These are phyloP conservation scores for Aplysina aerophoba DNA, from an alignment of 37 sponge, comb jelly and placozoan genomes.

Conservation along the genomic window DNA sequence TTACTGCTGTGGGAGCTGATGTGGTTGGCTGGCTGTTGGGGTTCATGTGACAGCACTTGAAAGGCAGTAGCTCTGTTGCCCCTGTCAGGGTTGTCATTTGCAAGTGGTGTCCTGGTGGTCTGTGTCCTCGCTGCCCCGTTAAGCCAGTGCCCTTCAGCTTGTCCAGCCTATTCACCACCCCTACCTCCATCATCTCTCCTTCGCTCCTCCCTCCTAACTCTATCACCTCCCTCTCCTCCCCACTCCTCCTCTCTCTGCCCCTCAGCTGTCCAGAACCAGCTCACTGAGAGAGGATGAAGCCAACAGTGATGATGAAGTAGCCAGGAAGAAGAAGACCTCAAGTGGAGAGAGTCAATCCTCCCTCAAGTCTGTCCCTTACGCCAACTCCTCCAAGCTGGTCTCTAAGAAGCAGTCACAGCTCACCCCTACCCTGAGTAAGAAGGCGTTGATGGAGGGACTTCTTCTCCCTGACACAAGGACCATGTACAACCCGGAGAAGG, in stretches of 20 bases:
- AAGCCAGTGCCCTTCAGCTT: too few species aligned
- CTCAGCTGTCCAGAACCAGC: not conserved
- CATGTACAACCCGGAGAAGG: slow-evolving; percentile 55
- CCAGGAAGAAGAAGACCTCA: too few species aligned
- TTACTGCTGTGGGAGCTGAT: too few species aligned
- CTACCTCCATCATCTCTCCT: not conserved
- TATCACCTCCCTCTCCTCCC: not conserved
- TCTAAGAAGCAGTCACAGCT: not conserved
- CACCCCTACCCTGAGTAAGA: slow-evolving; percentile 59
- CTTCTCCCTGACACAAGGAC: slow-evolving; percentile 40
- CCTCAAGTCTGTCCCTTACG: too few species aligned
- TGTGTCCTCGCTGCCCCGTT: too few species aligned
- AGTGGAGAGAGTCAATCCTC: too few species aligned
- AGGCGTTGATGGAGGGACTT: slow-evolving; percentile 68
- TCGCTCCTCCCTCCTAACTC: not conserved
- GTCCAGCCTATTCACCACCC: not conserved
- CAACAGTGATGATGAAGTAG: not conserved
- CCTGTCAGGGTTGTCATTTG: too few species aligned
- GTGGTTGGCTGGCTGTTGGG: too few species aligned
- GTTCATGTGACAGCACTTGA: too few species aligned
- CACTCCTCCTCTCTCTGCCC: not conserved
- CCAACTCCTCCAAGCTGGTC: too few species aligned
- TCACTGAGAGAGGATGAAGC: not conserved
- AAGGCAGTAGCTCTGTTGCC: too few species aligned
- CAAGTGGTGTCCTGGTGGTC: too few species aligned